Percentiles rank a stretch among this genome's conserved stretches.
Evolutionary conservation across 2,113 vertebrate genomes (phyloP).

Genomic region (Actenoides hombroni): DNA sequence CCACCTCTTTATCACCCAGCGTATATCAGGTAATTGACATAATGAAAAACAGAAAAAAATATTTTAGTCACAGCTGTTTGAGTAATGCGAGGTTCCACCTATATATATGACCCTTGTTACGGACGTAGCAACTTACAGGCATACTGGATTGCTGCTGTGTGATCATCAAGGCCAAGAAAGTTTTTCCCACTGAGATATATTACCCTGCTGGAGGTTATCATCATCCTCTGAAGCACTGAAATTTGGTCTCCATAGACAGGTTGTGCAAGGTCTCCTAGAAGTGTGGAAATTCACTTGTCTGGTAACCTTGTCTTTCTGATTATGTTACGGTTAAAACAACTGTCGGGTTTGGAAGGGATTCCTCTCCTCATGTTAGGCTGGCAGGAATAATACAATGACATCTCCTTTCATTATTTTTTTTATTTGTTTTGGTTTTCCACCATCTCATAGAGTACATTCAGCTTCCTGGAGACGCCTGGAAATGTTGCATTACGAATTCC

Average conservation of each 20-base stretch:
- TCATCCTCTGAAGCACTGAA: neutral
- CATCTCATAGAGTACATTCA: neutral
- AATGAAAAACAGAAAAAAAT: neutral
- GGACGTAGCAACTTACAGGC: neutral
- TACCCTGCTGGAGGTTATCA: neutral
- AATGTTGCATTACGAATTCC: neutral
- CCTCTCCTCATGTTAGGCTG: neutral
- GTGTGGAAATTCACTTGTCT: neutral
- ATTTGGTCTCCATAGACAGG: neutral
- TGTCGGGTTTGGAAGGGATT: neutral
- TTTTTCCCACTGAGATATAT: neutral
- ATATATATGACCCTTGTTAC: neutral
- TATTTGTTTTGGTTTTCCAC: neutral
- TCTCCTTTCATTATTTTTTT: neutral
- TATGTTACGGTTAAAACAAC: neutral
- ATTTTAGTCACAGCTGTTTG: neutral
- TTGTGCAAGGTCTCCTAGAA: neutral
- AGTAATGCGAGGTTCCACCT: neutral
- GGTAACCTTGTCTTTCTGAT: neutral
- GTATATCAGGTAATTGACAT: neutral
- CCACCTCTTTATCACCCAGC: neutral
- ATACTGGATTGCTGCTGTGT: neutral
- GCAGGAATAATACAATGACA: neutral
- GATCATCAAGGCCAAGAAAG: neutral
- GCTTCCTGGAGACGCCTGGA: neutral